Conservation (phyloP, 2,888 invertebrate genomes). For the Apomyelois bistriatella region DNA sequence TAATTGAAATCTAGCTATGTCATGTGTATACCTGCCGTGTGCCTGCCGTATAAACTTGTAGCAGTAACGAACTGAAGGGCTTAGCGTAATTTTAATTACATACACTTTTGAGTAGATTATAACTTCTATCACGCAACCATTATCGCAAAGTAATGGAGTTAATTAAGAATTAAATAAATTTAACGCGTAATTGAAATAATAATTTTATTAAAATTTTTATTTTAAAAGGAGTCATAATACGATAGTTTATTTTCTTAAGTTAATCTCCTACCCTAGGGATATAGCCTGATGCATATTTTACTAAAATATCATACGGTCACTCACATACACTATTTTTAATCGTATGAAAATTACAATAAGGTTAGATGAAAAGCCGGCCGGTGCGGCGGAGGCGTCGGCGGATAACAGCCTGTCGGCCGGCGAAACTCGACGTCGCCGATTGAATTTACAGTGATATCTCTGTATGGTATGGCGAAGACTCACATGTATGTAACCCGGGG, state of each 20-base stretch:
- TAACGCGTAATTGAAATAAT: no score
- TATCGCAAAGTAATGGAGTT: neutral
- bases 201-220: no score
- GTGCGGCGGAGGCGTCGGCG: conserved; percentile 30
- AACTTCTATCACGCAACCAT: conserved; percentile 7
- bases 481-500: conserved; percentile 63
- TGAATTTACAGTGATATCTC: conserved; percentile 17
- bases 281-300: no score
- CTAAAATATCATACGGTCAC: no score
- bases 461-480: conserved; percentile 39
- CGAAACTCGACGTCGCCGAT: conserved; percentile 26
- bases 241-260: no score
- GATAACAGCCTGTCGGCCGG: conserved; percentile 20
- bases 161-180: neutral
- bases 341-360: conserved; percentile 32
- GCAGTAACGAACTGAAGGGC: conserved; percentile 8
- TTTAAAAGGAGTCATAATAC: no score
- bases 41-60: conserved; percentile 30
- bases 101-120: conserved; percentile 8
- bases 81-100: conserved; percentile 17
- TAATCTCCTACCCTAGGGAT: no score
- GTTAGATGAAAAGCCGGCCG: conserved; percentile 67
- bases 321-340: conserved; percentile 5
- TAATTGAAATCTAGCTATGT: conserved; percentile 53
- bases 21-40: conserved; percentile 19